phyloP scores from a whole-genome alignment of 2,113 vertebrate species.

The Pelvicachromis taeniatus region DNA sequence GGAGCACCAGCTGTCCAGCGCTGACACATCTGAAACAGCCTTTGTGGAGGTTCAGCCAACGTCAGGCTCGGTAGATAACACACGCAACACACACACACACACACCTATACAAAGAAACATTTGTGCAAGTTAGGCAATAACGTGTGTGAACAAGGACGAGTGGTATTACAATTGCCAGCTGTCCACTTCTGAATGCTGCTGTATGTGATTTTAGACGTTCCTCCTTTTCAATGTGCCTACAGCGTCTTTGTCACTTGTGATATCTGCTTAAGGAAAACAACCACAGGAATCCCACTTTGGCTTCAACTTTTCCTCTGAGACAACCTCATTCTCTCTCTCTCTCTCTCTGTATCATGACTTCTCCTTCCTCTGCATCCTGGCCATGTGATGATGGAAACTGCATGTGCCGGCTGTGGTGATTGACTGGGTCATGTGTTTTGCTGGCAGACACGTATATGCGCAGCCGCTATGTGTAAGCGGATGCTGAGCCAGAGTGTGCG shows the following conservation, averaged over 20 bases:
- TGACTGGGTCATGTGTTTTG: constrained; percentile 22
- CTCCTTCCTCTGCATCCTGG: background rate
- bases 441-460: background rate
- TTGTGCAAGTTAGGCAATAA: background rate
- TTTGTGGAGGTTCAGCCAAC: background rate
- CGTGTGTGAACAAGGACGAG: background rate
- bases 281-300: constrained; percentile 22
- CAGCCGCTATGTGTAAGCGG: background rate
- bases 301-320: background rate
- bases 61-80: background rate
- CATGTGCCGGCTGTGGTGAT: constrained; percentile 5
- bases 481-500: background rate
- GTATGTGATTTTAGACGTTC: background rate
- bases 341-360: background rate
- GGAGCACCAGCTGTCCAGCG: constrained; percentile 40
- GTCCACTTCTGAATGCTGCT: background rate
- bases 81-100: background rate
- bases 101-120: background rate
- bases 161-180: background rate
- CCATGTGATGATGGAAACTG: background rate
- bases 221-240: background rate
- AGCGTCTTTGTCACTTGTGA: background rate
- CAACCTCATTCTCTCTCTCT: background rate
- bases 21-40: constrained; percentile 15
- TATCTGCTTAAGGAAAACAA: constrained; percentile 5